Conservation (phyloP, 2,888 invertebrate species). For the Sarcophaga subvicina region DNA sequence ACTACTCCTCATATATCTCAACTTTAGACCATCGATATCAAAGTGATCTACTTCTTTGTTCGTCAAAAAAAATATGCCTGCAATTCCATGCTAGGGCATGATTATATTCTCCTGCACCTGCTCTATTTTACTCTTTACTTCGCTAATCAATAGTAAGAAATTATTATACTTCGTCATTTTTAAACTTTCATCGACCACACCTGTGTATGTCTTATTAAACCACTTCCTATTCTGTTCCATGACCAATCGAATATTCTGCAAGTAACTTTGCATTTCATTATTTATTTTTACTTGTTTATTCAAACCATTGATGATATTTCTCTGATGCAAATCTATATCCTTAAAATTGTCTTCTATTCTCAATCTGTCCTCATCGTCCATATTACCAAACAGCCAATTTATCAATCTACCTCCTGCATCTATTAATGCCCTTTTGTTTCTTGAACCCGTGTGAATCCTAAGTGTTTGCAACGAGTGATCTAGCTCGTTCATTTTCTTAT, state of each 20-base stretch:
- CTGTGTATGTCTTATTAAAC: background rate
- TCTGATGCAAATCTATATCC: slow-evolving; percentile 52
- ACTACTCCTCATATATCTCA: background rate
- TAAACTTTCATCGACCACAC: slow-evolving; percentile 29
- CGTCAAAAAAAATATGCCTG: slow-evolving; percentile 54
- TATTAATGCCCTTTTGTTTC: no score
- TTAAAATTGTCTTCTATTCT: slow-evolving; percentile 47
- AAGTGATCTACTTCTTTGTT: slow-evolving; percentile 48
- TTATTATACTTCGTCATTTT: slow-evolving; percentile 41
- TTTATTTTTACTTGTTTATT: slow-evolving; percentile 52
- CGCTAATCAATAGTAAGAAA: slow-evolving; percentile 32
- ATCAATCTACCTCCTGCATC: slow-evolving; percentile 33
- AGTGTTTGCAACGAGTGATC: no score
- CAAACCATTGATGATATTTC: slow-evolving; percentile 45
- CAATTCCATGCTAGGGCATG: slow-evolving; percentile 44
- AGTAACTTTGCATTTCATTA: slow-evolving; percentile 52
- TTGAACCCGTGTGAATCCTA: no score
- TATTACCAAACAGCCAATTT: slow-evolving; percentile 60
- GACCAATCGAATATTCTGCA: slow-evolving; percentile 50
- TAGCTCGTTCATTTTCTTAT: no score
- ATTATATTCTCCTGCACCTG: slow-evolving; percentile 43
- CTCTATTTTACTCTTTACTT: slow-evolving; percentile 41
- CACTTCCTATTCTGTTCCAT: slow-evolving; percentile 35
- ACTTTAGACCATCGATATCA: slow-evolving; percentile 38
- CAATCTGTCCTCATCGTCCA: slow-evolving; percentile 54